phyloP scores from a whole-genome alignment of 1,140 invertebrate species.

The Mylabris phalerata region DNA sequence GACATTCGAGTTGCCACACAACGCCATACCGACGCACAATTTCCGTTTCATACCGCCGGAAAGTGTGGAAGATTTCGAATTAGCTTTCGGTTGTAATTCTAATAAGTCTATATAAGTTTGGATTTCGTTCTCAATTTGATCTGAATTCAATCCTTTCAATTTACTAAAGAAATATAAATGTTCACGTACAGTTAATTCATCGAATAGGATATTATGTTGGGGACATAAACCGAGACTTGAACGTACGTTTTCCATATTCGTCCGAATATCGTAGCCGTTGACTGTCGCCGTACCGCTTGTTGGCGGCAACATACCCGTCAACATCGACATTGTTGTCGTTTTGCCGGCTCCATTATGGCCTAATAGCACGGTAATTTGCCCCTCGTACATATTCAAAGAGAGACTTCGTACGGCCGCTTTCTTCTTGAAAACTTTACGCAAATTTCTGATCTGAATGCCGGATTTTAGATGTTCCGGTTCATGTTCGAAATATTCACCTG shows the following conservation, averaged over 20 bases:
- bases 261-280: conserved; percentile 60
- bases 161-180: conserved; percentile 82
- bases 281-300: conserved; percentile 61
- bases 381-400: conserved; percentile 60
- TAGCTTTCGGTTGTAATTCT: conserved; percentile 50
- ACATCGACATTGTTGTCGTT: conserved; percentile 74
- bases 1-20: conserved; percentile 59
- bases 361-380: conserved; percentile 64
- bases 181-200: conserved; percentile 81
- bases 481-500: conserved; percentile 26
- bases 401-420: conserved; percentile 49
- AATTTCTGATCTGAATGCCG: conserved; percentile 56
- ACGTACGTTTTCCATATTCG: conserved; percentile 53
- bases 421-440: conserved; percentile 55
- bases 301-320: conserved; percentile 64
- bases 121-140: conserved; percentile 48
- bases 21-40: conserved; percentile 69
- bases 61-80: conserved; percentile 52
- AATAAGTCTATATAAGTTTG: conserved; percentile 61
- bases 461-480: conserved; percentile 38
- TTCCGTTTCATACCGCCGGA: conserved; percentile 84
- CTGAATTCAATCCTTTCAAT: conserved; percentile 61
- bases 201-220: conserved; percentile 92
- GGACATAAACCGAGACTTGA: conserved; percentile 80
- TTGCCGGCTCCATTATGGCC: conserved; percentile 69